Evolutionary conservation across 1,140 invertebrate species (phyloP), one percentile per base, ranked within the genome.

Genomic region (Ostrea edulis): DNA sequence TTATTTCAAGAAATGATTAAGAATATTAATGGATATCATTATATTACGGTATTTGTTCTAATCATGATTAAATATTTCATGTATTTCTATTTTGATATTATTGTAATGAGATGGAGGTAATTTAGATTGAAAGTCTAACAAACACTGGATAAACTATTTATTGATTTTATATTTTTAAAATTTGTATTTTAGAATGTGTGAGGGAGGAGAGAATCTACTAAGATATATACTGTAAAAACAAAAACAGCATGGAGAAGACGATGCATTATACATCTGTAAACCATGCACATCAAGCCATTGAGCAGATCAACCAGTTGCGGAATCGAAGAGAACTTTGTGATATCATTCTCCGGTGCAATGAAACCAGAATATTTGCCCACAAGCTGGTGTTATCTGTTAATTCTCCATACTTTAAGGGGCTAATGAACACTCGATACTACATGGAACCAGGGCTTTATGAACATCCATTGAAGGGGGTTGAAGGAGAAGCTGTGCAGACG

Each of bases 241-340:
- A 71, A 71, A 35, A 9, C 9, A 83, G 51, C 51, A 93, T 93
- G 92, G 91, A 93, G 17, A 88, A 90, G 20, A 88, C 89, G 0
- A 68, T 93, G n/a, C 91, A 93, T 82, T 93, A 93, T 81, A 92
- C 90, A 9, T 93, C 92, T 1, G 92, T 91, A 53, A 93, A 90
- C 71, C 91, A 93, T 85, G 90, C 92, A 20, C 86, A 90, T 77
- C 90, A 87, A 77, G 44, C 92, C 51, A 91, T 93, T 12, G 87
- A 83, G 12, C 85, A 89, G 22, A 91, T 92, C 88, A 93, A 92
- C 87, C 90, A 91, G 89, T 96, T 98, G 81, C 96, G 97, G 87
- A 96, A 97, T 89, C 96, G 96, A 86, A 97, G 97, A 93, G 95
- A 97, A 89, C 96, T 98, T 8, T 98, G 97, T 94, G 98, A 98